Percentiles rank a stretch among this genome's conserved stretches.
Evolutionary conservation across 2,797 vertebrate genomes (phyloP).

Genomic region (Lacerta viridis): DNA sequence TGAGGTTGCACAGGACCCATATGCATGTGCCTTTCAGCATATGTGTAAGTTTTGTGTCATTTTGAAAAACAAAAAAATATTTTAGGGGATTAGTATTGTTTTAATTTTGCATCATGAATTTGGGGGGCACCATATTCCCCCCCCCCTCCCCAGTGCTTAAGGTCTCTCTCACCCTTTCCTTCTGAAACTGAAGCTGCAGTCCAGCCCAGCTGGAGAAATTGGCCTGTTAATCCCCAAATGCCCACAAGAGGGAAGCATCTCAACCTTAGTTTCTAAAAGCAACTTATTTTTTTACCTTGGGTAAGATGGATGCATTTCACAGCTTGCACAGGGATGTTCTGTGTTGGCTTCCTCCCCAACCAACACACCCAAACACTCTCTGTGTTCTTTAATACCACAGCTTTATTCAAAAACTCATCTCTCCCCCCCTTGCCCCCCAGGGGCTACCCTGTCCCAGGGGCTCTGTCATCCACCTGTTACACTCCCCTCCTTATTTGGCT

Average conservation of each 20-base stretch:
- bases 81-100: too few species aligned
- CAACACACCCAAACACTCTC: slow-evolving; percentile 4
- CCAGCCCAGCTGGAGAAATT: neutral
- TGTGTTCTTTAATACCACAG: neutral
- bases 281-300: neutral
- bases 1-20: too few species aligned
- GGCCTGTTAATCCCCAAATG: neutral
- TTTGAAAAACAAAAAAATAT: too few species aligned
- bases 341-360: neutral
- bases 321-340: neutral
- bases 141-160: too few species aligned
- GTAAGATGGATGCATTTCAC: neutral
- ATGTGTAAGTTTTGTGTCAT: too few species aligned
- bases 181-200: neutral
- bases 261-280: neutral
- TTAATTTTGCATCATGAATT: too few species aligned
- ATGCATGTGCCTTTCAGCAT: too few species aligned
- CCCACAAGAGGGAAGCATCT: slow-evolving; percentile 31
- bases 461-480: neutral
- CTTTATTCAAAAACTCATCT: slow-evolving; percentile 32
- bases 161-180: neutral
- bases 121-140: too few species aligned
- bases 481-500: slow-evolving; percentile 21
- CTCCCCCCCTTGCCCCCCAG: slow-evolving; percentile 33
- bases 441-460: slow-evolving; percentile 38